These are phyloP conservation scores for Drosophila birchii DNA, from an alignment of 2,888 invertebrate genomes.

Conservation along the genomic window DNA sequence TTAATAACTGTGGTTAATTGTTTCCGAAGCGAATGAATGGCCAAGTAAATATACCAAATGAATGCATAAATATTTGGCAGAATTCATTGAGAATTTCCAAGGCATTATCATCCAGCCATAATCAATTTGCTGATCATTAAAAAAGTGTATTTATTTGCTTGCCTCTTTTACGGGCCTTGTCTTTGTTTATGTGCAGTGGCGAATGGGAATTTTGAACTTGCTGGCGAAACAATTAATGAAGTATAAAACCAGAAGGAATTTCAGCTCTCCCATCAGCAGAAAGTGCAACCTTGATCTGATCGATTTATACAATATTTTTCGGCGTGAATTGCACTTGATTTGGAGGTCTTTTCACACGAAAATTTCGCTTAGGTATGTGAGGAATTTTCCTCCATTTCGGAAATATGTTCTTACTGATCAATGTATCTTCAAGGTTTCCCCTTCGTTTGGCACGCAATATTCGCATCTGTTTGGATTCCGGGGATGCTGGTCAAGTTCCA, in stretches of 20 bases:
- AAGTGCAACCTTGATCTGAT: slow-evolving; percentile 39
- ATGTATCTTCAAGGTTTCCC: slow-evolving; percentile 58
- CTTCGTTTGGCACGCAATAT: slow-evolving; percentile 64
- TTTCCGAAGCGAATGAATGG: slow-evolving; percentile 29
- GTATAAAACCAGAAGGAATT: slow-evolving; percentile 24
- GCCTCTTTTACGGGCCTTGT: slow-evolving; percentile 15
- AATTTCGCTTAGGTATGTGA: slow-evolving; percentile 51
- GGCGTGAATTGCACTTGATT: slow-evolving; percentile 35
- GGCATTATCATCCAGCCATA: slow-evolving; percentile 15
- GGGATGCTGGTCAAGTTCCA: slow-evolving; percentile 43
- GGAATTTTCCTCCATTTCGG: slow-evolving; percentile 40
- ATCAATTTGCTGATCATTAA: slow-evolving; percentile 37
- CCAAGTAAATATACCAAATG: slow-evolving; percentile 14
- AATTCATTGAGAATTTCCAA: slow-evolving; percentile 26
- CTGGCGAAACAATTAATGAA: slow-evolving; percentile 21
- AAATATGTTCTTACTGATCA: slow-evolving; percentile 28
- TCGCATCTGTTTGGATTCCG: slow-evolving; percentile 55
- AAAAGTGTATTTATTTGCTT: slow-evolving; percentile 40
- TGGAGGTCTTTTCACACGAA: slow-evolving; percentile 33
- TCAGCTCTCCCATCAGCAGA: slow-evolving; percentile 3
- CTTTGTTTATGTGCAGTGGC: slow-evolving; percentile 31
- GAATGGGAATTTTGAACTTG: slow-evolving; percentile 38
- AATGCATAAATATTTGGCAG: slow-evolving; percentile 42
- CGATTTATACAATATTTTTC: slow-evolving; percentile 10
- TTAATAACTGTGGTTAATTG: slow-evolving; percentile 31